Evolutionary conservation across 1,140 invertebrate genomes (phyloP).

Genomic region (Saccostrea glomerata): DNA sequence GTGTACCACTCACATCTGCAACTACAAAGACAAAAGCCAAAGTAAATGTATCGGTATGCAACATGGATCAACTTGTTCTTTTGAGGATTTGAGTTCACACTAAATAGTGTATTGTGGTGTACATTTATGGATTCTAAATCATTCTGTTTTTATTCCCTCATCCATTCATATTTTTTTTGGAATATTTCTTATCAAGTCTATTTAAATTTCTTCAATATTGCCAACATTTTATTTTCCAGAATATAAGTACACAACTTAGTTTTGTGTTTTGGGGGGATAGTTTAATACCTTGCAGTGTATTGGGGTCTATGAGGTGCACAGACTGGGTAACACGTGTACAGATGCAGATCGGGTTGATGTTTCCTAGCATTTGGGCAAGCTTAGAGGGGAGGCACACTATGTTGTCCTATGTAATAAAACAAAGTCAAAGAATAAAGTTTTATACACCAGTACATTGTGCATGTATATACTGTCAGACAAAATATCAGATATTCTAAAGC

Average conservation of each 20-base stretch:
- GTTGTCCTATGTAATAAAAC: constrained; percentile 83
- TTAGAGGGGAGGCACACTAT: constrained; percentile 91
- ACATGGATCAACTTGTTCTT: too few relatives aligned
- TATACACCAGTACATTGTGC: neutral
- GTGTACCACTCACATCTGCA: constrained; percentile 89
- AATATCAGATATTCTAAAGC: too few relatives aligned
- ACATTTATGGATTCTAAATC: too few relatives aligned
- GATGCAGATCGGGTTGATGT: constrained; percentile 94
- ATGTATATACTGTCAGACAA: neutral
- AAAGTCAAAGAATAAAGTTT: neutral
- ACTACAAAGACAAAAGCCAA: constrained; percentile 81
- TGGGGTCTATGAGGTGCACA: constrained; percentile 96
- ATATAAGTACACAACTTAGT: too few relatives aligned
- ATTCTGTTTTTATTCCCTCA: too few relatives aligned
- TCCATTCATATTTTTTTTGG: too few relatives aligned
- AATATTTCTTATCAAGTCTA: too few relatives aligned
- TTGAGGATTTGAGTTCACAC: too few relatives aligned
- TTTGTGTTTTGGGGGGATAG: constrained; percentile 23
- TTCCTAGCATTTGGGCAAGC: constrained; percentile 92
- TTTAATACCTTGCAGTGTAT: constrained; percentile 92
- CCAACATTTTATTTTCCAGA: too few relatives aligned
- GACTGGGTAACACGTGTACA: constrained; percentile 92
- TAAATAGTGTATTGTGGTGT: too few relatives aligned
- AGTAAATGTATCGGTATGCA: too few relatives aligned
- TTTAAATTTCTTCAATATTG: too few relatives aligned